Evolutionary conservation across 1,140 invertebrate genomes (phyloP), one percentile per base, ranked within the genome.

Genomic region (Maniola jurtina): DNA sequence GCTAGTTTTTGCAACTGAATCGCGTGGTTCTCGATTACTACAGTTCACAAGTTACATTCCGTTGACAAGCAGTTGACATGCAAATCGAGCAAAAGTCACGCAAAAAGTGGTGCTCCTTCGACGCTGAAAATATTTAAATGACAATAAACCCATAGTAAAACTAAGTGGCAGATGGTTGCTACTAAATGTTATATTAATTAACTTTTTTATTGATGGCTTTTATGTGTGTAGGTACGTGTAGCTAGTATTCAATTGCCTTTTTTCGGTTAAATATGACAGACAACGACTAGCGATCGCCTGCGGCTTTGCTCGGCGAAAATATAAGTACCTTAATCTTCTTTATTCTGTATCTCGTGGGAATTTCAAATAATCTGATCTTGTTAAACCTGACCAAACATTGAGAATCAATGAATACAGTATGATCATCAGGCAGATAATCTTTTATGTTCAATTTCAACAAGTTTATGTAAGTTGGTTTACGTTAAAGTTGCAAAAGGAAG

Each of bases 11-110:
- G 33, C 33, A 34, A 7, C 16, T 13, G 9, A 55, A 55, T 55
- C 2, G 33, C 9, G 13, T 9, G 2, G 9, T 13, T 34, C 9
- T 11, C 11, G 13, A 45, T 45, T 45, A 54, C 33, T 54, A 34
- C 10, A 55, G 52, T 16, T 11, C 33, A 55, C 25, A 55, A 55
- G 25, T 55, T 25, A 34, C 16, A 55, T 55, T 55, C 52, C 52
- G 52, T 55, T 55, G 52, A 34, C 33, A 55, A 55, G 52, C 52
- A 25, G 52, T 55, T 55, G 52, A 55, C 33, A 55, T 55, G 52
- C 52, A 55, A 55, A 55, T 55, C 52, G 33, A 55, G 52, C 6
- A 55, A 35, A 55, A 34, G 52, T 11, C 13, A 11, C 0, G 52
- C 52, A 55, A 55, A 55, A 55, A 55, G 0, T 33, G 9, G 52